Base-by-base conservation (phyloP, 2,888 invertebrate species). In the Tromatobia lineatoria region DNA sequence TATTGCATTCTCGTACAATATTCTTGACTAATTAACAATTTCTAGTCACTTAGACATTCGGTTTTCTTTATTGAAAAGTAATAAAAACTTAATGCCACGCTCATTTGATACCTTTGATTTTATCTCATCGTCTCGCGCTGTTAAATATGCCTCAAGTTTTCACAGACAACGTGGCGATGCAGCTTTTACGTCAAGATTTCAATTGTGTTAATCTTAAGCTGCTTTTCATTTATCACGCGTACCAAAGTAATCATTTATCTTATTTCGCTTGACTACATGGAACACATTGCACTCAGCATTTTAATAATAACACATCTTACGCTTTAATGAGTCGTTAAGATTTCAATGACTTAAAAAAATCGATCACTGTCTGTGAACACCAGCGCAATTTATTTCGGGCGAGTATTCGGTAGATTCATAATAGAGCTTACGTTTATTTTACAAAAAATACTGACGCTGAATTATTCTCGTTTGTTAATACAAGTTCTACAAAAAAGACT, bases 271-370 rank as follows among this genome's bases (percentile, higher is more conserved):
- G 88, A 87, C 88, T 90, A 91, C 88, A 88, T 87, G 88, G 89
- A 91, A 91, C 90, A 90, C 91, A 91, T 91, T 91, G 91, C 91
- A 91, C 89, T 91, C 90, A 90, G 90, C 89, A 88, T 89, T 87
- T 89, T 89, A 87, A 86, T 78, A 89, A 80, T 80, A 71, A 75
- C 88, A 89, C 70, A 38, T 85, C 88, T 90, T 85, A 87, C 54
- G 64, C 69, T 84, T 20, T 88, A 87, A 69, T 85, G 82, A 84
- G 82, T 85, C 75, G 67, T 86, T 87, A 80, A 69, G 59, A 85
- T 86, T 83, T 80, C 70, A 80, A 82, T 83, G 67, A 83, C 70
- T 80, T 64, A 59, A 54, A 77, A 64, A 34, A 23, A 78, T 38
- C 34, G 47, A 64, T 25, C 23, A 59, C 77, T 67, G 64, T 83